Conservation (phyloP, 64 coral and sea anemone genomes). For the Dendrophyllia cribrosa region DNA sequence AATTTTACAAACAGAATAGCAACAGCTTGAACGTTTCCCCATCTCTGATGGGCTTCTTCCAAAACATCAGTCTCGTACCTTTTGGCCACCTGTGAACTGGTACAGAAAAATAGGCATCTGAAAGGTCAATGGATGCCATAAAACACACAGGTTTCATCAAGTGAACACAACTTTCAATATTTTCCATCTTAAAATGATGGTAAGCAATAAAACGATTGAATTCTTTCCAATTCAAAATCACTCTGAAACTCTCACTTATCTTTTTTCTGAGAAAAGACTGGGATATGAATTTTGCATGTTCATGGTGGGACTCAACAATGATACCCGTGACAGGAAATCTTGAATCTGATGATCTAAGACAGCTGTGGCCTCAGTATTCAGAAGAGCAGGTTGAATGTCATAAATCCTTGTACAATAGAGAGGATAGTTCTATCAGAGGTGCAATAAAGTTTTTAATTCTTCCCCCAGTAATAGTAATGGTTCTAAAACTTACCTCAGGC, state of each 20-base stretch:
- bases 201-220: conserved; percentile 36
- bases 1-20: neutral
- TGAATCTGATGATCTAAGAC: conserved; percentile 2
- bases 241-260: conserved; percentile 24
- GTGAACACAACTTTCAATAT: conserved; percentile 41
- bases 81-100: neutral
- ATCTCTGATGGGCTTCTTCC: neutral
- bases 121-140: conserved; percentile 20
- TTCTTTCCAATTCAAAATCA: conserved; percentile 52
- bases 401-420: conserved; percentile 1
- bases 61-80: conserved; percentile 4
- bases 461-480: conserved; percentile 12
- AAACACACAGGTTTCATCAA: conserved; percentile 20
- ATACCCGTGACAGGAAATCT: conserved; percentile 14
- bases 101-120: conserved; percentile 23
- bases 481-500: neutral
- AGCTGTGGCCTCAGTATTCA: neutral
- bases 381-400: conserved; percentile 6
- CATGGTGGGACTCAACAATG: conserved; percentile 24
- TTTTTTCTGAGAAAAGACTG: conserved; percentile 48
- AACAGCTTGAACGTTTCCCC: conserved; percentile 16
- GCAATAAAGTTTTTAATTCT: conserved; percentile 25
- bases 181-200: conserved; percentile 73
- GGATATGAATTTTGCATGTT: conserved; percentile 15
- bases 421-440: conserved; percentile 34